These are phyloP conservation scores for Pherbina coryleti DNA, from an alignment of 2,888 invertebrate genomes.

Conservation along the genomic window DNA sequence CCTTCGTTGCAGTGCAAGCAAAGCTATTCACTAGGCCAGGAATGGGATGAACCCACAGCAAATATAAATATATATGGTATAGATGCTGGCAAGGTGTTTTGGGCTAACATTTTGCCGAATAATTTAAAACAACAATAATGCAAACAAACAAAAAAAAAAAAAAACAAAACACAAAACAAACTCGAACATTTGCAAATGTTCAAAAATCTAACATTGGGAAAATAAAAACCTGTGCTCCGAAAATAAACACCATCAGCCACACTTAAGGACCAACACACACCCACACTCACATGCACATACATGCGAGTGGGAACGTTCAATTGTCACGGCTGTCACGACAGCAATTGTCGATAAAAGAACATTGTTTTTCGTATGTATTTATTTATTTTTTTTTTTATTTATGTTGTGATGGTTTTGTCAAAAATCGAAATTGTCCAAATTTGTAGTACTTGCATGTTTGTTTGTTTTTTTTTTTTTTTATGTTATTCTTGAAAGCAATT, in stretches of 20 bases:
- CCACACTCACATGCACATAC: too few relatives aligned
- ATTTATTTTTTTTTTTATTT: not conserved
- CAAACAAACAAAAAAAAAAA: not conserved
- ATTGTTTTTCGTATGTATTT: not conserved
- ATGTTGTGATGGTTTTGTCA: not conserved
- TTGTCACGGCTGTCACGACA: not conserved
- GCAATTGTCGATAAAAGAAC: not conserved
- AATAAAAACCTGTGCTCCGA: not conserved
- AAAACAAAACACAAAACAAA: not conserved
- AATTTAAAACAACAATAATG: not conserved
- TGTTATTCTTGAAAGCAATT: too few relatives aligned
- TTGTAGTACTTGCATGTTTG: not conserved
- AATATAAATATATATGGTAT: too few relatives aligned
- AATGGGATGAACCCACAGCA: not conserved
- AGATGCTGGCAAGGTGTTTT: not conserved
- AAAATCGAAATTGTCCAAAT: not conserved
- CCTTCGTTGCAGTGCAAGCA: not conserved
- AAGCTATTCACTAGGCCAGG: not conserved
- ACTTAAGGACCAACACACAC: not conserved
- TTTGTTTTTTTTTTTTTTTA: not conserved
- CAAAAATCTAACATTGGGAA: not conserved
- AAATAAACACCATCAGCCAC: not conserved
- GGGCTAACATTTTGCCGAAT: conserved; percentile 11
- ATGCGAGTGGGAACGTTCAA: not conserved
- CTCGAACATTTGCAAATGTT: conserved; percentile 5